Base-by-base conservation (phyloP, 2,888 invertebrate species). In the Agrotis exclamationis region DNA sequence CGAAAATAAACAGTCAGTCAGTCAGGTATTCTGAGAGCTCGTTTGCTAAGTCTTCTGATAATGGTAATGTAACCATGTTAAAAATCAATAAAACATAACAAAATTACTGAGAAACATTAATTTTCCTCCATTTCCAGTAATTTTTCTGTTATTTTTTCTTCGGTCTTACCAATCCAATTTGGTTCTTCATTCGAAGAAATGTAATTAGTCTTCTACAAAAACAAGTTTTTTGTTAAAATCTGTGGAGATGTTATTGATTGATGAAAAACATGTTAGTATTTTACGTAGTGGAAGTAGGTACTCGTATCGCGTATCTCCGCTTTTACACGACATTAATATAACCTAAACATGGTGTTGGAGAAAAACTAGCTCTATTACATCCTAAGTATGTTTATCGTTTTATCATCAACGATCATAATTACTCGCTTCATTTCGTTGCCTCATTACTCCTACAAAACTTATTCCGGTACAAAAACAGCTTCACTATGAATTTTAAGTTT, bases 401-500 rank as follows among this genome's bases (percentile, higher is more conserved):
- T 57, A 57, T 62, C 18, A 45, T 48, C 33, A 18, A 18, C n/a
- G 48, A 81, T 58, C 51, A 68, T 63, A 76, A 57, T 62, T 3
- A 57, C 53, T 76, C n/a, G 16, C 14, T n/a, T 22, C 16, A 47
- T 75, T 58, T 9, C 2, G 22, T 39, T 22, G 6, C n/a, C 57
- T 58, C 56, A 24, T 53, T 60, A 71, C 18, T 18, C 16, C 18
- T 50, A 39, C 62, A 22, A 16, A 63, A 80, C 22, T 59, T 24
- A 44, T 54, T 51, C 45, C 2, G 18, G 5, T 6, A 1, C 20
- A n/a, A 39, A 48, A 71, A 72, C 65, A 20, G 20, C 60, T 64
- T 82, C 3, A 11, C 5, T 22, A 56, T 45, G 67, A 79, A 78
- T 78, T 28, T 73, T 66, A 72, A 66, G 72, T 82, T 82, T 72